Conservation (phyloP, 2,888 invertebrate species). For the Xanthia icteritia region DNA sequence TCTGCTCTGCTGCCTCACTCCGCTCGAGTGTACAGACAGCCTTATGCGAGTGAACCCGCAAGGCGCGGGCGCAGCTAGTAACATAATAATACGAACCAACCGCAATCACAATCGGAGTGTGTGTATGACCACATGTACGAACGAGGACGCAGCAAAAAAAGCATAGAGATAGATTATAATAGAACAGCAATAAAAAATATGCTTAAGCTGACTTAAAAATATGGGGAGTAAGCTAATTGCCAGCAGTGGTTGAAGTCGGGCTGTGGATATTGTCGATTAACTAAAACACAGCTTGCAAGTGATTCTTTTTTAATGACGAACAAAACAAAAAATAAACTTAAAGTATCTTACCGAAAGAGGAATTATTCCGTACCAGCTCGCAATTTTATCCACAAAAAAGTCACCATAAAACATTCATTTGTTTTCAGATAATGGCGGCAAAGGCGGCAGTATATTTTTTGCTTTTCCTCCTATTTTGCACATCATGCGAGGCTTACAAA, state of each 20-base stretch:
- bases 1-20: no score
- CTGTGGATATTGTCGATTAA: background rate
- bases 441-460: conserved; percentile 13
- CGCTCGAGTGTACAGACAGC: no score
- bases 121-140: conserved; percentile 1
- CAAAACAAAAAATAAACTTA: background rate
- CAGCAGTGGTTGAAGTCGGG: no score
- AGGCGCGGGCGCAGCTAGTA: no score
- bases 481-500: conserved; percentile 66
- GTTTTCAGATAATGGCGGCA: conserved; percentile 42
- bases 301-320: background rate
- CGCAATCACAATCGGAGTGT: background rate
- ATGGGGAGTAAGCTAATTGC: background rate
- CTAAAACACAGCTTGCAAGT: background rate
- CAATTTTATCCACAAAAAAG: background rate
- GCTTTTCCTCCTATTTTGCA: conserved; percentile 26
- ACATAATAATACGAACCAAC: background rate
- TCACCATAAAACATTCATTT: background rate
- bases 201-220: background rate
- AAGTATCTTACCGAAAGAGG: background rate
- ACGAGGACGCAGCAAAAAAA: no score
- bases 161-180: background rate
- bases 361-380: no score
- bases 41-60: no score
- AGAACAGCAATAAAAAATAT: background rate